These are phyloP conservation scores for Xiphorhynchus erythropygius DNA, from an alignment of 2,797 vertebrate species.

Conservation along the genomic window DNA sequence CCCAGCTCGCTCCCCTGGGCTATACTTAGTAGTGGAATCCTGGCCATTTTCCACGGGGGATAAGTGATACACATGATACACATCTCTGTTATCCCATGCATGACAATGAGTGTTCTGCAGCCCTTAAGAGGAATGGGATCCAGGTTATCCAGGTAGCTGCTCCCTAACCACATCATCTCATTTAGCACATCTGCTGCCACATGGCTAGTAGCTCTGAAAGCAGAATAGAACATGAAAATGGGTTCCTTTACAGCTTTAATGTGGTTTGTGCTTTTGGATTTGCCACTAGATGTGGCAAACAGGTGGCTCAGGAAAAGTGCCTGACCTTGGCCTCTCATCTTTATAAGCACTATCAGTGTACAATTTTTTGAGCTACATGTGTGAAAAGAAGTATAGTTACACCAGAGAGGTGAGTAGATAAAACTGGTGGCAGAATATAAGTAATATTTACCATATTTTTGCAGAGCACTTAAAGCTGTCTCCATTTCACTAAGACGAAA, in stretches of 20 bases:
- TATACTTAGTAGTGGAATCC: conserved; percentile 66
- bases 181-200: conserved; percentile 1
- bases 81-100: conserved; percentile 41
- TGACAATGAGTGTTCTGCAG: conserved; percentile 25
- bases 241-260: neutral
- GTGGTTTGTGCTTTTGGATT: neutral
- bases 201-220: neutral
- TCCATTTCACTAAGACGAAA: neutral
- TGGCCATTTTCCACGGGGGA: conserved; percentile 2
- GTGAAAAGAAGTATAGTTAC: neutral
- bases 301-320: neutral
- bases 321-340: neutral
- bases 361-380: neutral
- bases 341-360: neutral
- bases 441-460: neutral
- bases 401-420: neutral
- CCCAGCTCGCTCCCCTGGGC: neutral
- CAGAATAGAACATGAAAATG: neutral
- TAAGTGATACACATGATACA: conserved; percentile 18
- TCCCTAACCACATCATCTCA: neutral
- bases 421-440: neutral
- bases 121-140: conserved; percentile 5
- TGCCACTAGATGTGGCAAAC: neutral
- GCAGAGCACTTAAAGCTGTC: neutral
- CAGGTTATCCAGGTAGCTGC: conserved; percentile 51